phyloP scores from a whole-genome alignment of 2,797 vertebrate genomes.

The Nyctibius grandis region DNA sequence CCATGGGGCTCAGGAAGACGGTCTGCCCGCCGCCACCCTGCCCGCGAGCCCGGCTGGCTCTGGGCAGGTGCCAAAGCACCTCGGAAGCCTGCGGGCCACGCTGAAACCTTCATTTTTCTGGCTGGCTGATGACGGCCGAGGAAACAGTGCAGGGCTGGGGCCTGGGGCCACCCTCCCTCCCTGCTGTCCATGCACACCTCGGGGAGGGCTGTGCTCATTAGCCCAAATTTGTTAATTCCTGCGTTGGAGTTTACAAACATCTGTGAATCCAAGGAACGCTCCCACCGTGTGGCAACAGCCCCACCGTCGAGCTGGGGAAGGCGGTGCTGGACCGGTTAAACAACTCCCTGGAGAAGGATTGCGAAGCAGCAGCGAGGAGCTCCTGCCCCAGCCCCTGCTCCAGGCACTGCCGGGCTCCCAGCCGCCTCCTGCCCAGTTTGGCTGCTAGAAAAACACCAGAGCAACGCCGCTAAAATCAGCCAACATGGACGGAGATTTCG shows the following conservation, averaged over 20 bases:
- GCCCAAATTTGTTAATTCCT: slow-evolving; percentile 16
- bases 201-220: background rate
- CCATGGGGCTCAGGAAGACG: background rate
- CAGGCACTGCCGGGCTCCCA: slow-evolving; percentile 18
- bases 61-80: background rate
- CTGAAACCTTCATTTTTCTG: background rate
- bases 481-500: background rate
- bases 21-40: background rate
- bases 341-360: slow-evolving; percentile 13
- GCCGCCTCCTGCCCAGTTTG: background rate
- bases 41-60: background rate
- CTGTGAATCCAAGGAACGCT: slow-evolving; percentile 5
- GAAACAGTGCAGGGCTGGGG: background rate
- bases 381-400: too few relatives aligned
- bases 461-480: background rate
- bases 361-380: background rate
- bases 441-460: background rate
- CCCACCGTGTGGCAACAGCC: slow-evolving; percentile 17
- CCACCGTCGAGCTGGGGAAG: background rate
- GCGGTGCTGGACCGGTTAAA: background rate
- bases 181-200: background rate
- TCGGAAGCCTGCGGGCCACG: background rate
- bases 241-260: slow-evolving; percentile 52
- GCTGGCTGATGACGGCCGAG: background rate
- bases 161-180: background rate